Base-by-base conservation (phyloP, 2,888 invertebrate genomes). In the Lasioglossum malachurum region DNA sequence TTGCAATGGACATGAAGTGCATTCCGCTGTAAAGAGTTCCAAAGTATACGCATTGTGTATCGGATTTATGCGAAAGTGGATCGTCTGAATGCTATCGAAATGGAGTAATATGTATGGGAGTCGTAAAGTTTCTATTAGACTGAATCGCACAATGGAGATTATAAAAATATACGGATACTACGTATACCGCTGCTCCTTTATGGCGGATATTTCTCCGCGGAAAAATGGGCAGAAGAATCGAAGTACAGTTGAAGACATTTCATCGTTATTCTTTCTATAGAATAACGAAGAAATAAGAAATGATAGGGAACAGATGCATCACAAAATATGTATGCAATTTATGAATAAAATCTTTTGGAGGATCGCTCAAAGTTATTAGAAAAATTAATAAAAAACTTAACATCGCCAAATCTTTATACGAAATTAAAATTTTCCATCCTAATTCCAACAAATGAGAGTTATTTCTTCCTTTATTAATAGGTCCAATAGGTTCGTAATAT, bases 61-160 rank as follows among this genome's bases (percentile, higher is more conserved):
- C 38, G 69, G 69, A 69, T 69, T 69, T 69, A 69, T 69, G 69
- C 69, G 69, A 69, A 38, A 69, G 69, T 23, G 69, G 38, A 69
- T 69, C 38, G 69, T 38, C 38, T 23, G 69, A 38, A 38, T 38
- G 69, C 69, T 69, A 69, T 69, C 69, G 69, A 38, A 69, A 38
- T 12, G 69, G 23, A 38, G 38, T 69, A 69, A 69, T 69, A 69
- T 5, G 38, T 38, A 38, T 38, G 69, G 12, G 7, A 69, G 69
- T 69, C 35, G 38, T 69, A 69, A 38, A 38, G 19, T 69, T 69
- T 69, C 69, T 38, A 35, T 69, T 69, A 38, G 23, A 35, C 35
- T 12, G 69, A 69, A 69, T 64, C 69, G 35, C 38, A 23, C 69
- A 38, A 69, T 38, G 38, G 69, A 69, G 69, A 69, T 69, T 69